These are phyloP conservation scores for Physocephala rufipes DNA, from an alignment of 2,888 invertebrate species.

Conservation along the genomic window DNA sequence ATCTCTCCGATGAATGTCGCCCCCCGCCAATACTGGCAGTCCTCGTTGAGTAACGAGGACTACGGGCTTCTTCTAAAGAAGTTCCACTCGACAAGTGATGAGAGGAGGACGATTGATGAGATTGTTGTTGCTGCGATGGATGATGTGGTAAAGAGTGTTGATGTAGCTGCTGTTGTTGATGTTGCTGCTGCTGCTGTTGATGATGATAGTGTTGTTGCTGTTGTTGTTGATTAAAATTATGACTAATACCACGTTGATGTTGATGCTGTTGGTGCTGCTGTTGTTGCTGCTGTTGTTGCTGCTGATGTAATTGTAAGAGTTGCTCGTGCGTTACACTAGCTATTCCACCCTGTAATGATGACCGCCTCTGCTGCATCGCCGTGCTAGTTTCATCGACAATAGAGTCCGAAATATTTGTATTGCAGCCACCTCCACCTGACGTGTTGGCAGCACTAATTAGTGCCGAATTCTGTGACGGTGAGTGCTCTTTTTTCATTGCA, in stretches of 20 bases:
- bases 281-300: slow-evolving; percentile 58
- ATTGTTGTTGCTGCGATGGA: slow-evolving; percentile 43
- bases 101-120: slow-evolving; percentile 36
- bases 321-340: slow-evolving; percentile 54
- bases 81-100: slow-evolving; percentile 32
- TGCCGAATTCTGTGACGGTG: slow-evolving; percentile 52
- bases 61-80: slow-evolving; percentile 46
- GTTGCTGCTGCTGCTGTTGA: slow-evolving; percentile 47
- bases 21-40: slow-evolving; percentile 34
- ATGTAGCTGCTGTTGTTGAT: slow-evolving; percentile 50
- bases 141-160: slow-evolving; percentile 46
- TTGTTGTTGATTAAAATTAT: too few species aligned
- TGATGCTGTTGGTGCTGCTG: slow-evolving; percentile 41
- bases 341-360: slow-evolving; percentile 56
- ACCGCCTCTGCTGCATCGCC: slow-evolving; percentile 49
- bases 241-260: slow-evolving; percentile 44
- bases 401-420: not conserved
- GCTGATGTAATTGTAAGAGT: slow-evolving; percentile 49
- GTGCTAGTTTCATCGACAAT: slow-evolving; percentile 34
- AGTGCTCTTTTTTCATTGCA: slow-evolving; percentile 63
- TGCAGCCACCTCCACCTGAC: slow-evolving; percentile 28
- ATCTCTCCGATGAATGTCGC: slow-evolving; percentile 39
- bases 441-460: slow-evolving; percentile 19
- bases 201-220: slow-evolving; percentile 51
- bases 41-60: slow-evolving; percentile 47